A percentile compares a stretch with the other conserved stretches of the same genome.
Evolutionary conservation across 2,113 vertebrate genomes (phyloP).

Genomic region (Zootoca vivipara): DNA sequence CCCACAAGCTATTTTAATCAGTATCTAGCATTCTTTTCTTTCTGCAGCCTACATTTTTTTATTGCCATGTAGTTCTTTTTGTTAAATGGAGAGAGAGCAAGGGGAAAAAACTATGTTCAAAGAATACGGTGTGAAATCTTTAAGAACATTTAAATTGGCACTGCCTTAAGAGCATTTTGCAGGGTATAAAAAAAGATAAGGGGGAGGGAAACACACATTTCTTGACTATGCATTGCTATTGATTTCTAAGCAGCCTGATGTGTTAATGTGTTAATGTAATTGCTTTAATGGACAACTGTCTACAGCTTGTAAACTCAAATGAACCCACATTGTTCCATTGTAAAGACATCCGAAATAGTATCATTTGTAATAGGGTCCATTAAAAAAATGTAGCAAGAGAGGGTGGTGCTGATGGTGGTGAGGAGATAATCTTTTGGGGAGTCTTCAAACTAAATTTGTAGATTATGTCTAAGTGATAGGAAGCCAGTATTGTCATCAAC

Average conservation of each 20-base stretch:
- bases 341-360: slow-evolving; percentile 34
- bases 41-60: slow-evolving; percentile 5
- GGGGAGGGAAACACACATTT: slow-evolving; percentile 29
- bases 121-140: slow-evolving; percentile 9
- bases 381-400: slow-evolving; percentile 17
- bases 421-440: slow-evolving; percentile 50
- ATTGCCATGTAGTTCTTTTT: neutral
- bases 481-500: slow-evolving; percentile 43
- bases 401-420: neutral
- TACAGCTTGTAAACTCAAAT: slow-evolving; percentile 56
- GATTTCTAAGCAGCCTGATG: slow-evolving; percentile 50
- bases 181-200: slow-evolving; percentile 4
- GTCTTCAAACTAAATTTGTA: slow-evolving; percentile 66
- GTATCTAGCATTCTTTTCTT: slow-evolving; percentile 23
- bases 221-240: slow-evolving; percentile 39
- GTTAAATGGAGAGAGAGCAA: neutral
- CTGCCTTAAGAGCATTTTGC: slow-evolving; percentile 29
- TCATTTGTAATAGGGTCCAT: slow-evolving; percentile 30
- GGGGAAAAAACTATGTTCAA: neutral
- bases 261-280: slow-evolving; percentile 42
- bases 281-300: slow-evolving; percentile 56
- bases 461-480: slow-evolving; percentile 52
- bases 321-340: slow-evolving; percentile 23
- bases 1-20: slow-evolving; percentile 42
- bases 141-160: slow-evolving; percentile 48